phyloP scores from a whole-genome alignment of 1,140 invertebrate species.

The Brachionus plicatilis region DNA sequence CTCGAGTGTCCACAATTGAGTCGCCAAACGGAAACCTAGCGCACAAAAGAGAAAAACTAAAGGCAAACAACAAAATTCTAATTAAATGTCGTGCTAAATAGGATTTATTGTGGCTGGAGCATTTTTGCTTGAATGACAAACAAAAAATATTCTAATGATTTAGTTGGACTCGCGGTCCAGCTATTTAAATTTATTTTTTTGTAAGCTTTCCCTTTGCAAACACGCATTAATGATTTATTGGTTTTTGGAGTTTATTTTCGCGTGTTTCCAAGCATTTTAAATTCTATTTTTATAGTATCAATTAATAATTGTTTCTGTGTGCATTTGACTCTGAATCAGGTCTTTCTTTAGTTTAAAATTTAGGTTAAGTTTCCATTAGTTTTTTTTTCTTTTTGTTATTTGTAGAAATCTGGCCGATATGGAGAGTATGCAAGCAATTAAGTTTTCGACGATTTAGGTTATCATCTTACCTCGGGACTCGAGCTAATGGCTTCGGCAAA shows the following conservation, averaged over 20 bases:
- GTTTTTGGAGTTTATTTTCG: neutral
- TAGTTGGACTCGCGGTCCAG: neutral
- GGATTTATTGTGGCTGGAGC: neutral
- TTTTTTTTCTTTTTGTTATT: neutral
- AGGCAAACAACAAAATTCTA: neutral
- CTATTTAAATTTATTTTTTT: too few relatives aligned
- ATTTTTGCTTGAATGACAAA: neutral
- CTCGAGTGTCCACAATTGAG: neutral
- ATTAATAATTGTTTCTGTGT: neutral
- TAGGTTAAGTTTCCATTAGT: slow-evolving; percentile 17
- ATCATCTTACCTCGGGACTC: neutral
- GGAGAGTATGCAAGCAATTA: too few relatives aligned
- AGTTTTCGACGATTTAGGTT: neutral
- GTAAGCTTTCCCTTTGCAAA: neutral
- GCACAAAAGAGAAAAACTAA: neutral
- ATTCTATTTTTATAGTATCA: neutral
- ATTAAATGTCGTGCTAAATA: neutral
- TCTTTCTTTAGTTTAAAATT: neutral
- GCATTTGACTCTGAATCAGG: neutral
- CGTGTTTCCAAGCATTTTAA: neutral
- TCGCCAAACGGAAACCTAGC: neutral
- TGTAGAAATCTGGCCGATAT: neutral
- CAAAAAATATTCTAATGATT: neutral
- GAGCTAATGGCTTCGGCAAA: neutral
- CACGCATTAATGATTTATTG: neutral